Percentiles rank a stretch among this genome's conserved stretches.
Conservation (phyloP, 2,888 invertebrate genomes). For the Pyralis farinalis region DNA sequence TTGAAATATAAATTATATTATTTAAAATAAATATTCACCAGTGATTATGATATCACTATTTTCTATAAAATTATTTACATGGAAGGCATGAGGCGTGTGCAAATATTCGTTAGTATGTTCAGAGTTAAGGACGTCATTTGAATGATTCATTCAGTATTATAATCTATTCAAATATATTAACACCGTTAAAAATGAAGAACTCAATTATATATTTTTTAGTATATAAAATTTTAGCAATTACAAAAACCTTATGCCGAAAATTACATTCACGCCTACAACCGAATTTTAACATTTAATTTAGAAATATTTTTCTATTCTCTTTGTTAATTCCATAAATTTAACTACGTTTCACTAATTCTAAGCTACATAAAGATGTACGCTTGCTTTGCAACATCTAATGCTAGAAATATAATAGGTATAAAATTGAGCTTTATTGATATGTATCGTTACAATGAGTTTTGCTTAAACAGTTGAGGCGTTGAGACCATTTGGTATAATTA, state of each 20-base stretch:
- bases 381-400: conserved; percentile 71
- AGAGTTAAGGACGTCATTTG: conserved; percentile 28
- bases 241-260: conserved; percentile 25
- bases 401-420: conserved; percentile 74
- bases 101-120: conserved; percentile 21
- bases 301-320: conserved; percentile 41
- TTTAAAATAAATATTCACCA: conserved; percentile 13
- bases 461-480: conserved; percentile 20
- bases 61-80: conserved; percentile 60
- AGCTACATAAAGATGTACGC: conserved; percentile 63
- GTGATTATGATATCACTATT: conserved; percentile 24
- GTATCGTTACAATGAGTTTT: conserved; percentile 62
- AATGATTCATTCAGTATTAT: conserved; percentile 30
- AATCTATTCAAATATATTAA: conserved; percentile 26
- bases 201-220: conserved; percentile 6
- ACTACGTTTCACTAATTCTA: conserved; percentile 50
- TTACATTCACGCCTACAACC: conserved; percentile 30
- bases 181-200: conserved; percentile 25
- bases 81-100: conserved; percentile 69
- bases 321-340: conserved; percentile 40
- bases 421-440: conserved; percentile 80
- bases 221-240: conserved; percentile 21
- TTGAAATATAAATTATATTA: conserved; percentile 24
- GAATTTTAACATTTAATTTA: conserved; percentile 39
- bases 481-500: background rate